Evolutionary conservation across 1,140 invertebrate species (phyloP), one percentile per base, ranked within the genome.

Genomic region (Pogonomyrmex barbatus): DNA sequence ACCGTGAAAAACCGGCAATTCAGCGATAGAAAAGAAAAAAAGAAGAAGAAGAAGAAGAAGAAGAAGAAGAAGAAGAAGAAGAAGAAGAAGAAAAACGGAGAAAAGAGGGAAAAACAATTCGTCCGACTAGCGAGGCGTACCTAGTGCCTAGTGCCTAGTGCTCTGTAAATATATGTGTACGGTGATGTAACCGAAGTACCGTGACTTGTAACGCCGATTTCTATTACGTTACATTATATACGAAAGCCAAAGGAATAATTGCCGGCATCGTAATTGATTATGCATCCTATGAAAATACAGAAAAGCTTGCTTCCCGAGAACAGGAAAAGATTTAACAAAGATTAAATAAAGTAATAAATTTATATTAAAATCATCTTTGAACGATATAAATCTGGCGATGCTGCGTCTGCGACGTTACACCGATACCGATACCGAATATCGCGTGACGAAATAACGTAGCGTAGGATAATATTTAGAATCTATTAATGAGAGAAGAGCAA

Each of bases 401-500:
- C 14, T n/a, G 42, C 10, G 24, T 24, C 67, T 36, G 17, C 4
- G 5, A 67, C n/a, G 33, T 81, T 30, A 24, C 2, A 4, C 12
- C 2, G 60, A 79, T 39, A 10, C 52, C 12, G 24, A 70, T 42
- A 68, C n/a, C 24, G 24, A 14, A 6, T 24, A 36, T 47, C 30
- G 10, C 36, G 39, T 24, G 36, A 12, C 54, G 14, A 24, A 76
- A 62, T 45, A 45, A 45, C 60, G 60, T 33, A 14, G 8, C 58
- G 14, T 76, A 60, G 12, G 42, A 14, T 45, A 62, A 50, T 47
- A 65, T 78, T 56, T 24, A 47, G 33, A 36, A 65, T 65, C 39
- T 81, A 70, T 81, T 70, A 39, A 58, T 70, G 70, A 70, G 24
- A 10, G 63, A 56, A 70, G 24, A 24, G 39, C 65, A 9, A 24